phyloP scores from a whole-genome alignment of 1,140 invertebrate species.

The Callitettix versicolor region DNA sequence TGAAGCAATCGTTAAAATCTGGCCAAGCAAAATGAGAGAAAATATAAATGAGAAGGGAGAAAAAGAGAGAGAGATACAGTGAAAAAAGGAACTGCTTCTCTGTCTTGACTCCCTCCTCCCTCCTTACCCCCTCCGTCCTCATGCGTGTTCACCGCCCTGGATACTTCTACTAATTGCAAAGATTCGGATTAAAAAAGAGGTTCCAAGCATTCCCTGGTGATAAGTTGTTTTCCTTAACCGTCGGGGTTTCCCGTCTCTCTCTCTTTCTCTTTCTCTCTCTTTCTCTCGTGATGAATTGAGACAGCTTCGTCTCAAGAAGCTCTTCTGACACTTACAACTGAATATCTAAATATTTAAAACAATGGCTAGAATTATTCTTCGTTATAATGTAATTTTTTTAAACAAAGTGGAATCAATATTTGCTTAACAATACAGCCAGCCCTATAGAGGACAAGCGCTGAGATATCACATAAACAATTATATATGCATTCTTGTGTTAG shows the following conservation, averaged over 20 bases:
- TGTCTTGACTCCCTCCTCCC: background rate
- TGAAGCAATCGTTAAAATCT: slow-evolving; percentile 27
- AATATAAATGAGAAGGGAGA: slow-evolving; percentile 26
- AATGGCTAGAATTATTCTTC: too few species aligned
- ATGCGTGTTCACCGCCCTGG: slow-evolving; percentile 6
- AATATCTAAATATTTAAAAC: too few species aligned
- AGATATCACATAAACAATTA: too few species aligned
- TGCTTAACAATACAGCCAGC: too few species aligned
- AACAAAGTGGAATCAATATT: too few species aligned
- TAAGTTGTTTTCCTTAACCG: slow-evolving; percentile 15
- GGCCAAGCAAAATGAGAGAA: slow-evolving; percentile 26
- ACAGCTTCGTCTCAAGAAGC: too few species aligned
- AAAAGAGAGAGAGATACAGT: slow-evolving; percentile 15
- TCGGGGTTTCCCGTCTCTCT: too few species aligned
- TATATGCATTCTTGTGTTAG: too few species aligned
- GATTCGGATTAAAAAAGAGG: slow-evolving; percentile 20
- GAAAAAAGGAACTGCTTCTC: slow-evolving; percentile 15
- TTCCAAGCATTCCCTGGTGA: slow-evolving; percentile 4
- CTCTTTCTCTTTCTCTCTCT: too few species aligned
- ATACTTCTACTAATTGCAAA: slow-evolving; percentile 22
- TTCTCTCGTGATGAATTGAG: slow-evolving; percentile 10
- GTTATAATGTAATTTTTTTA: too few species aligned
- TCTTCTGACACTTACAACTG: too few species aligned
- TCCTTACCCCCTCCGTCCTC: slow-evolving; percentile 6
- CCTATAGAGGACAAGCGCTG: too few species aligned